These are phyloP conservation scores for Polymixis lichenea DNA, from an alignment of 2,888 invertebrate species.

Conservation along the genomic window DNA sequence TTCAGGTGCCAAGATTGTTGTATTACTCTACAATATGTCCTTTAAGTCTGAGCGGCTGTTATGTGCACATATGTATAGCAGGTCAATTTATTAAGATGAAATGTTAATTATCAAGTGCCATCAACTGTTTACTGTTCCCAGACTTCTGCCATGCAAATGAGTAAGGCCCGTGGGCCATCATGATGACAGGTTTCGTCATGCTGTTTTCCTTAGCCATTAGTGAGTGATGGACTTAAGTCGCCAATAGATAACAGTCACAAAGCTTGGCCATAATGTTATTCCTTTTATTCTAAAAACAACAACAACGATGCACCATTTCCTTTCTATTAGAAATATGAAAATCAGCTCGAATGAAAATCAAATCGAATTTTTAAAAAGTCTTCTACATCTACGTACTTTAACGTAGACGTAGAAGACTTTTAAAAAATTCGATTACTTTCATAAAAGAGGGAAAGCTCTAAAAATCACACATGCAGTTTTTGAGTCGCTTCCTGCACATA, in stretches of 20 bases:
- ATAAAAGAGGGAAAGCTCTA: constrained; percentile 15
- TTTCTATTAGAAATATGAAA: no score
- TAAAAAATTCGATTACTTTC: constrained; percentile 18
- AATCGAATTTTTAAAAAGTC: no score
- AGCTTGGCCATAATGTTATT: no score
- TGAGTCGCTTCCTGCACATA: constrained; percentile 53
- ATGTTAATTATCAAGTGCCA: no score
- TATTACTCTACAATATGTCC: background rate
- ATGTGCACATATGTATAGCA: background rate
- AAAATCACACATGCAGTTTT: constrained; percentile 42
- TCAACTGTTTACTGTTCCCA: background rate
- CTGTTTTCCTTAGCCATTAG: background rate
- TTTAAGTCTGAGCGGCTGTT: background rate
- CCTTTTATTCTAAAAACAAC: background rate
- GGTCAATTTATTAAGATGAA: background rate
- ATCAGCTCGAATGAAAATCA: no score
- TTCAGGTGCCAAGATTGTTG: background rate
- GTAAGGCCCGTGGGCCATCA: background rate
- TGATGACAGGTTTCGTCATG: background rate
- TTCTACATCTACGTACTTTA: no score
- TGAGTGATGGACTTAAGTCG: background rate
- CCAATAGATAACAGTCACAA: background rate
- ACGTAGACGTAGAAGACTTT: background rate
- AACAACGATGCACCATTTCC: background rate
- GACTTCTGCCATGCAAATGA: no score